Percentiles rank a stretch among this genome's conserved stretches.
These are phyloP conservation scores for Apodemia mormo DNA, from an alignment of 2,888 invertebrate species.

Conservation along the genomic window DNA sequence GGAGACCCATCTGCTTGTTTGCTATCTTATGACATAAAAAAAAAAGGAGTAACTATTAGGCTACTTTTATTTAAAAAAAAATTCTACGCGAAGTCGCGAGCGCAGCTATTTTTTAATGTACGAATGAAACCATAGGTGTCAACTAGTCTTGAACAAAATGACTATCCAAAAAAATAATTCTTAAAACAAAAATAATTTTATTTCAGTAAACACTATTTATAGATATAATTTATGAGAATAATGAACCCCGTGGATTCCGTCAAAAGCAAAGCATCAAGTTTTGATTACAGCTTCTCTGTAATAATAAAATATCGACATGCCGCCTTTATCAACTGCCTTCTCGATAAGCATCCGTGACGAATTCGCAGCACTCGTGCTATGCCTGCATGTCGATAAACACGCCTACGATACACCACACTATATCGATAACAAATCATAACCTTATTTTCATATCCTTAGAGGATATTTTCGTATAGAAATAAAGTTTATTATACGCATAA, in stretches of 20 bases:
- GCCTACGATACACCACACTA: constrained; percentile 33
- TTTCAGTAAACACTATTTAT: constrained; percentile 28
- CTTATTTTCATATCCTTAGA: constrained; percentile 26
- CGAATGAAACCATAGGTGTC: too few relatives aligned
- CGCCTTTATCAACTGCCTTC: constrained; percentile 74
- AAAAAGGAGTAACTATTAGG: too few relatives aligned
- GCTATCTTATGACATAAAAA: too few relatives aligned
- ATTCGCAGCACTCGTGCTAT: constrained; percentile 70
- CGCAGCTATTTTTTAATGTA: too few relatives aligned
- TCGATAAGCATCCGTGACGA: constrained; percentile 81
- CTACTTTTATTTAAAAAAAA: too few relatives aligned
- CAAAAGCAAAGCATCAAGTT: constrained; percentile 60
- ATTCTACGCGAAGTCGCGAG: too few relatives aligned
- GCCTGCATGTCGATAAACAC: constrained; percentile 45
- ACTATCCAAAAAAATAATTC: background rate
- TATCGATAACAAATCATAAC: constrained; percentile 36
- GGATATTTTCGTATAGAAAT: constrained; percentile 7
- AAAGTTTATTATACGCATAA: constrained; percentile 3
- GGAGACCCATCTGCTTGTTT: too few relatives aligned
- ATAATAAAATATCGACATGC: constrained; percentile 75
- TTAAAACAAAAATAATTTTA: constrained; percentile 3
- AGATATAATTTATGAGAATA: constrained; percentile 49
- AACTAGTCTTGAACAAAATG: background rate
- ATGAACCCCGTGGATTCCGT: constrained; percentile 55
- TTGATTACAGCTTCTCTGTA: constrained; percentile 67